Conservation (phyloP, 2,888 invertebrate species). For the Pediacus dermestoides region DNA sequence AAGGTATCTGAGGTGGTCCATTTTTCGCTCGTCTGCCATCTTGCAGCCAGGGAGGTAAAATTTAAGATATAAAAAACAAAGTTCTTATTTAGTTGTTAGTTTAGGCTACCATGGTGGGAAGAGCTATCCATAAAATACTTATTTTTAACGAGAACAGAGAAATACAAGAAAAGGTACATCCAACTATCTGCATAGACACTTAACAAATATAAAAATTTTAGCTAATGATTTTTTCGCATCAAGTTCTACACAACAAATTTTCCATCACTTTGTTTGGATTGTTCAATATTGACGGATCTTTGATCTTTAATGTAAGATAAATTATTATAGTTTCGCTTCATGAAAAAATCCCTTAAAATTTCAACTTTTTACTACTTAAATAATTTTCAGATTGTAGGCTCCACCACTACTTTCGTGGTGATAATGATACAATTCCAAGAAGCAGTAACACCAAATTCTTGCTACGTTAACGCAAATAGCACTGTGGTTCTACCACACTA, state of each 20-base stretch:
- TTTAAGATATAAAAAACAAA: background rate
- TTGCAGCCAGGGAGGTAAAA: constrained; percentile 9
- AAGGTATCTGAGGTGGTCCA: constrained; percentile 4
- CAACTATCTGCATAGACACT: too few relatives aligned
- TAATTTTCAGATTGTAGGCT: constrained; percentile 41
- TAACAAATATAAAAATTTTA: constrained; percentile 17
- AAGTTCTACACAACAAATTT: constrained; percentile 24
- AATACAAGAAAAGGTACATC: constrained; percentile 22
- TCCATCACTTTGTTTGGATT: constrained; percentile 24
- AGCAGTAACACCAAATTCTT: constrained; percentile 12
- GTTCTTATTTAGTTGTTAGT: constrained; percentile 9
- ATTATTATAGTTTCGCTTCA: too few relatives aligned
- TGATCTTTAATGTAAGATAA: constrained; percentile 24
- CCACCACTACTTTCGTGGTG: constrained; percentile 45
- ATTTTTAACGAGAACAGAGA: constrained; percentile 15
- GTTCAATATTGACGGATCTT: constrained; percentile 25
- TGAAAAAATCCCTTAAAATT: too few relatives aligned
- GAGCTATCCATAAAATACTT: constrained; percentile 21
- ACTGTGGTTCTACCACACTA: too few relatives aligned
- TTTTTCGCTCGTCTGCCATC: constrained; percentile 3
- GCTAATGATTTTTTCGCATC: constrained; percentile 28
- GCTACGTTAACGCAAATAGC: constrained; percentile 13
- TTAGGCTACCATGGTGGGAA: constrained; percentile 17
- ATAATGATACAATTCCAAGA: constrained; percentile 48
- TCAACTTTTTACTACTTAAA: constrained; percentile 10